phyloP scores from a whole-genome alignment of 1,140 invertebrate species.

The Anastrepha ludens region DNA sequence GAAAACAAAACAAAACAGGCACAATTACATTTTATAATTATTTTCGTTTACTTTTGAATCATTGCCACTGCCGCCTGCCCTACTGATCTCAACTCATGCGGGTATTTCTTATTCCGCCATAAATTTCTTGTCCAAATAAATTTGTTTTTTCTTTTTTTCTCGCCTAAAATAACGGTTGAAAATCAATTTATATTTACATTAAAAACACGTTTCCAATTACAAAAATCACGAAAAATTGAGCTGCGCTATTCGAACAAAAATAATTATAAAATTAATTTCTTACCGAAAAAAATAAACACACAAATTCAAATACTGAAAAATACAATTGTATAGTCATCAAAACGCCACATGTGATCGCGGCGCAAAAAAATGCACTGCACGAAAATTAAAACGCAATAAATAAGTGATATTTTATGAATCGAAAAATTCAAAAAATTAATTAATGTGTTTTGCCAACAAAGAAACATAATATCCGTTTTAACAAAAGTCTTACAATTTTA shows the following conservation, averaged over 20 bases:
- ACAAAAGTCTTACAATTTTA: not conserved
- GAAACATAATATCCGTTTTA: not conserved
- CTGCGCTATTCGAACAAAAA: not conserved
- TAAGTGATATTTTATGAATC: not conserved
- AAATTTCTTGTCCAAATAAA: not conserved
- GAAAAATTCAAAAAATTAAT: not conserved
- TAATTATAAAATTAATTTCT: conserved; percentile 1
- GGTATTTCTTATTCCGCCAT: not conserved
- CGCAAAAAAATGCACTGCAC: not conserved
- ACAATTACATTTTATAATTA: conserved; percentile 18
- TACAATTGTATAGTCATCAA: not conserved
- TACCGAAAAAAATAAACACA: not conserved
- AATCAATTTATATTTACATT: too few relatives aligned
- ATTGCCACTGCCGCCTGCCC: too few relatives aligned
- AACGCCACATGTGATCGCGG: not conserved
- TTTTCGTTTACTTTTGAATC: too few relatives aligned
- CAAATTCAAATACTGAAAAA: not conserved
- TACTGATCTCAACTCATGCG: not conserved
- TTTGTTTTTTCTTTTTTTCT: not conserved
- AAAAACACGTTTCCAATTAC: too few relatives aligned
- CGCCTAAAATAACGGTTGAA: not conserved
- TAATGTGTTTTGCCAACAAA: conserved; percentile 14
- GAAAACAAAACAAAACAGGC: too few relatives aligned
- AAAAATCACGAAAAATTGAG: too few relatives aligned
- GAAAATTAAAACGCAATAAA: not conserved